phyloP scores from a whole-genome alignment of 2,797 vertebrate species.

The Podarcis siculus region DNA sequence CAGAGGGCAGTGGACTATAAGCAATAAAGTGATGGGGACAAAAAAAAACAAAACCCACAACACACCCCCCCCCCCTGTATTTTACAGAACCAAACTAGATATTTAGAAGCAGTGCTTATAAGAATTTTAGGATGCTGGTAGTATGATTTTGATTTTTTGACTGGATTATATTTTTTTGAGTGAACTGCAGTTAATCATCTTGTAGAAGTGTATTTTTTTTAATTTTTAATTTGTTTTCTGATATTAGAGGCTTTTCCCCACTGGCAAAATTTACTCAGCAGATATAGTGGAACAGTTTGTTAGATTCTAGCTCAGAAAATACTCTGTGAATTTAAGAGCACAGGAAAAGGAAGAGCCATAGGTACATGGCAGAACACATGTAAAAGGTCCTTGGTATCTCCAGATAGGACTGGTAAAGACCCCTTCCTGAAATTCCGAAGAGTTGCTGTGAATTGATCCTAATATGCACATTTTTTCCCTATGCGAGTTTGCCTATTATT shows the following conservation, averaged over 20 bases:
- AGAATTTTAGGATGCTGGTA: background rate
- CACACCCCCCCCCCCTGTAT: too few relatives aligned
- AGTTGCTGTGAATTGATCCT: too few relatives aligned
- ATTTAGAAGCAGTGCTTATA: rapidly evolving
- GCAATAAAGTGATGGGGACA: rapidly evolving
- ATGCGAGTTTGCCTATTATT: too few relatives aligned
- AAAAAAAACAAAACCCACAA: rapidly evolving
- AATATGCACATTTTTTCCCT: too few relatives aligned
- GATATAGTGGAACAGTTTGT: background rate
- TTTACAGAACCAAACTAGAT: background rate
- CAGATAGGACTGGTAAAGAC: too few relatives aligned
- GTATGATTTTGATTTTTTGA: background rate
- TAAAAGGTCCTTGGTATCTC: too few relatives aligned
- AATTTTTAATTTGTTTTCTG: background rate
- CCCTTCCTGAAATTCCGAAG: too few relatives aligned
- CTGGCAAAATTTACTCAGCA: slow-evolving; percentile 3
- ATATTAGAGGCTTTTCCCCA: background rate
- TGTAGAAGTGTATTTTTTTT: background rate
- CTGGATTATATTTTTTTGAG: slow-evolving; percentile 4
- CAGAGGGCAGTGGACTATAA: slow-evolving; percentile 70
- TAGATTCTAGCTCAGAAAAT: background rate
- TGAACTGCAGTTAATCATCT: background rate
- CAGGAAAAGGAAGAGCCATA: background rate
- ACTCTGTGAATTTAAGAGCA: background rate
- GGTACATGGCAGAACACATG: background rate